phyloP scores from a whole-genome alignment of 2,797 vertebrate genomes.

The Falco columbarius region DNA sequence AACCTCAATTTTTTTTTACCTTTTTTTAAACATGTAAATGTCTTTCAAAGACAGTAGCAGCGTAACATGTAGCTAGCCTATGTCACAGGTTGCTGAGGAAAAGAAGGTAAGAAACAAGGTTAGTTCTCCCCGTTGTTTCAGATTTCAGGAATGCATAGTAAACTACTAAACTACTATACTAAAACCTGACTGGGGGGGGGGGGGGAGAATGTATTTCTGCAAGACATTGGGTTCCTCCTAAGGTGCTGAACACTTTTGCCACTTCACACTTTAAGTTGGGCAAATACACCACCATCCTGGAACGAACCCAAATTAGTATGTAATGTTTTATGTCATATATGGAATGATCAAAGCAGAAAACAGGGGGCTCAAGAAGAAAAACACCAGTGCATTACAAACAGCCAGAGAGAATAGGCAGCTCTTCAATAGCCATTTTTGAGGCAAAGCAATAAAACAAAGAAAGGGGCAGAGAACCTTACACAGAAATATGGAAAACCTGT shows the following conservation, averaged over 20 bases:
- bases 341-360: neutral
- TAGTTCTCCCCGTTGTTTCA: neutral
- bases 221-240: accelerated
- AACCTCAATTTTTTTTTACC: neutral
- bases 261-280: neutral
- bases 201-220: neutral
- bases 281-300: neutral
- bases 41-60: neutral
- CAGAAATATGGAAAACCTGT: neutral
- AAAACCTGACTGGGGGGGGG: neutral
- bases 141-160: neutral
- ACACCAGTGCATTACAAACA: neutral
- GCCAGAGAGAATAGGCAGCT: neutral
- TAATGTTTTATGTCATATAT: neutral
- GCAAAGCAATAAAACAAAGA: neutral
- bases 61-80: neutral
- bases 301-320: neutral
- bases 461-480: neutral
- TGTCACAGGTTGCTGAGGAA: neutral
- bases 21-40: neutral
- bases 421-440: neutral
- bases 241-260: neutral
- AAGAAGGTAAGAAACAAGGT: neutral
- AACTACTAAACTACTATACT: neutral
- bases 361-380: neutral